phyloP scores from a whole-genome alignment of 1,140 invertebrate genomes.

The Drosophila nigrodunni region DNA sequence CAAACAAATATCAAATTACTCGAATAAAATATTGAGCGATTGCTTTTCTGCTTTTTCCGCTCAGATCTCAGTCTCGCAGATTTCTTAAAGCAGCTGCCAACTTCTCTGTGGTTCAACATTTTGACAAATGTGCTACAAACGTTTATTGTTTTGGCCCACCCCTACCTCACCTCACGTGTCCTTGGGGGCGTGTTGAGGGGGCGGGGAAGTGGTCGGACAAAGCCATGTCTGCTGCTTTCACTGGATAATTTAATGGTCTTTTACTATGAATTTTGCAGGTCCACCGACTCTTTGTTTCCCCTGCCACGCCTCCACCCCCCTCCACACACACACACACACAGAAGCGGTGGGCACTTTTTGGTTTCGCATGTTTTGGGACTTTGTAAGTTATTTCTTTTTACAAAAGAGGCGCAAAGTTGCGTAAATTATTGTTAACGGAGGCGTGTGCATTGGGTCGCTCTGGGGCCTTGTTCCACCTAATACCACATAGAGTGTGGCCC shows the following conservation, averaged over 20 bases:
- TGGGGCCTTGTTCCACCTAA: slow-evolving; percentile 24
- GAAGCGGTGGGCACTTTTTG: slow-evolving; percentile 6
- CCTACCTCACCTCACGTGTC: slow-evolving; percentile 17
- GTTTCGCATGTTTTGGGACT: slow-evolving; percentile 53
- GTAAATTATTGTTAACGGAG: slow-evolving; percentile 81
- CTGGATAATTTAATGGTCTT: slow-evolving; percentile 73
- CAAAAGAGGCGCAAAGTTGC: slow-evolving; percentile 82
- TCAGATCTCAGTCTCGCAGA: slow-evolving; percentile 29
- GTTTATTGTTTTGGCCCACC: slow-evolving; percentile 66
- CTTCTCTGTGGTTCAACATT: slow-evolving; percentile 60
- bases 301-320: background rate
- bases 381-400: slow-evolving; percentile 80
- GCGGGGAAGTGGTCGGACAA: background rate
- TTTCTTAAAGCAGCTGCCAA: slow-evolving; percentile 38
- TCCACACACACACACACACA: background rate
- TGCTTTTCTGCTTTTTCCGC: slow-evolving; percentile 58
- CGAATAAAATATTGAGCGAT: slow-evolving; percentile 80
- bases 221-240: slow-evolving; percentile 16
- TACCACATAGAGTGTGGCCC: background rate
- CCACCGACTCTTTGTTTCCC: slow-evolving; percentile 43
- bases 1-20: slow-evolving; percentile 73
- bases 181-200: slow-evolving; percentile 3
- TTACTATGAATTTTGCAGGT: slow-evolving; percentile 72
- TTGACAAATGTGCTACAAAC: slow-evolving; percentile 74
- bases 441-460: slow-evolving; percentile 61